Evolutionary conservation across 2,888 invertebrate genomes (phyloP).

Genomic region (Trimorus sp.): DNA sequence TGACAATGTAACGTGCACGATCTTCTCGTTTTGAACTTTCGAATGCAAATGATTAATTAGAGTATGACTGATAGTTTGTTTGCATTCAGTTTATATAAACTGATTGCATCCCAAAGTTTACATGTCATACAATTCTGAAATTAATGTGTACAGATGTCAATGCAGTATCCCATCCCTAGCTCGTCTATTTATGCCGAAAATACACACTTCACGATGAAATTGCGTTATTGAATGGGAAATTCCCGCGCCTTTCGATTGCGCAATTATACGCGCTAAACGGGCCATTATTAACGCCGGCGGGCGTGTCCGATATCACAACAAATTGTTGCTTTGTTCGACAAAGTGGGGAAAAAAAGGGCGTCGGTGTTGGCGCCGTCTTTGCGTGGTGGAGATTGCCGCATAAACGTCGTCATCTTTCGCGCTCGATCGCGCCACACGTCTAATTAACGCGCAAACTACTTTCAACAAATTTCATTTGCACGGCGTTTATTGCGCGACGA

Average conservation of each 20-base stretch:
- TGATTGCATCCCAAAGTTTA: conserved; percentile 28
- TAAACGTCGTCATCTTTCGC: too few relatives aligned
- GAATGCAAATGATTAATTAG: conserved; percentile 8
- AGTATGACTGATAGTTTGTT: conserved; percentile 8
- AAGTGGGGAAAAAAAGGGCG: too few relatives aligned
- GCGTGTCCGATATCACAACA: too few relatives aligned
- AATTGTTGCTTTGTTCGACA: too few relatives aligned
- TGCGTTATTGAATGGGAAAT: conserved; percentile 14
- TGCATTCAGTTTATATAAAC: conserved; percentile 17
- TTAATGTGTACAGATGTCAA: conserved; percentile 21
- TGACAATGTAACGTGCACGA: background rate
- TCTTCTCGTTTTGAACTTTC: background rate
- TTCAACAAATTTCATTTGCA: too few relatives aligned
- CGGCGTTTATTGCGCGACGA: too few relatives aligned
- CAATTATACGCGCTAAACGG: background rate
- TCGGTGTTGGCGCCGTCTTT: too few relatives aligned
- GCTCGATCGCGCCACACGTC: too few relatives aligned
- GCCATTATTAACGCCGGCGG: too few relatives aligned
- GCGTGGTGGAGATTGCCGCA: too few relatives aligned
- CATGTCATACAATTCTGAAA: conserved; percentile 30
- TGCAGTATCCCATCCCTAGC: conserved; percentile 7
- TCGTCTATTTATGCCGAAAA: conserved; percentile 13
- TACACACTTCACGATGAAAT: conserved; percentile 19
- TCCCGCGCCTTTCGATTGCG: background rate
- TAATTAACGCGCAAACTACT: too few relatives aligned